Percentiles rank a stretch among this genome's conserved stretches.
phyloP scores from a whole-genome alignment of 2,888 invertebrate genomes.

The Apamea sordens region DNA sequence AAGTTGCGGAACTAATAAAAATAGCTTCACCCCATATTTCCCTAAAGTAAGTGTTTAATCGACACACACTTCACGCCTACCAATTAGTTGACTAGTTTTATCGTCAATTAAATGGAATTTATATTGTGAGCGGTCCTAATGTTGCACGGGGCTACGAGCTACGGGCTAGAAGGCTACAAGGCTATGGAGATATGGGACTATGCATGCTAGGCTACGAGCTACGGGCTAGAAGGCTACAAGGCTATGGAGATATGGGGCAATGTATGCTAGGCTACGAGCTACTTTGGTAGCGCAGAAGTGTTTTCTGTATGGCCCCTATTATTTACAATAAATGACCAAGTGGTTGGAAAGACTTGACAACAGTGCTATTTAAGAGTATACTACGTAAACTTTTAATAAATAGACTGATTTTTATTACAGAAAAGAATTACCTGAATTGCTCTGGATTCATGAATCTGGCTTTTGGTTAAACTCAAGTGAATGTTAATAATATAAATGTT shows the following conservation, averaged over 20 bases:
- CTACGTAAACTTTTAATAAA: background rate
- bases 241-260: constrained; percentile 19
- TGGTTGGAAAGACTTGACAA: background rate
- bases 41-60: constrained; percentile 50
- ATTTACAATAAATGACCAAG: background rate
- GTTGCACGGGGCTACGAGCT: constrained; percentile 10
- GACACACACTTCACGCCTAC: constrained; percentile 35
- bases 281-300: too few species aligned
- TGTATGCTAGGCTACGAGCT: background rate
- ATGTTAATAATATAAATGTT: background rate
- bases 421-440: too few species aligned
- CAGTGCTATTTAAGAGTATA: background rate
- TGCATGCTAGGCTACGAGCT: background rate
- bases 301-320: background rate
- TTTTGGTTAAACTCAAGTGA: background rate
- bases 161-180: constrained; percentile 1
- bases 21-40: constrained; percentile 52
- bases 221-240: constrained; percentile 1
- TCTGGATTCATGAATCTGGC: too few species aligned
- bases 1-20: constrained; percentile 52
- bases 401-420: background rate
- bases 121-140: constrained; percentile 32
- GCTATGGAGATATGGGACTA: constrained; percentile 10
- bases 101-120: constrained; percentile 37
- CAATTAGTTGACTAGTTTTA: constrained; percentile 54